Conservation (phyloP, 2,888 invertebrate genomes). For the Sarcophaga subvicina region DNA sequence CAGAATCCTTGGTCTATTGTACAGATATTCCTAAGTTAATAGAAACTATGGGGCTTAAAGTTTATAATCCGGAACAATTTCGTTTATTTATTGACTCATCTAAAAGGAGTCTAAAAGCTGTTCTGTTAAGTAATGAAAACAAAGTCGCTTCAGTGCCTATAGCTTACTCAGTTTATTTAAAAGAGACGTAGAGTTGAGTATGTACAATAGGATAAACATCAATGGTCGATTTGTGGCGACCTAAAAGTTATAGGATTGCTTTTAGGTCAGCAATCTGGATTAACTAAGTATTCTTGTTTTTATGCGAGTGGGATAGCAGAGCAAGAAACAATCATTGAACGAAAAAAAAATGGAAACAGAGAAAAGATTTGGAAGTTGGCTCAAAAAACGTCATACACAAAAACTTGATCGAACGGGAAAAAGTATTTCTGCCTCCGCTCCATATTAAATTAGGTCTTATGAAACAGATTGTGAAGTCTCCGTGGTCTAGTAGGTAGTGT, state of each 20-base stretch:
- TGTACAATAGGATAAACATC: no score
- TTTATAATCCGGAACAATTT: no score
- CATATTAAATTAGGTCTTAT: no score
- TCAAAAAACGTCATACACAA: not conserved
- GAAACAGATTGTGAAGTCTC: no score
- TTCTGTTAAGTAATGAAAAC: no score
- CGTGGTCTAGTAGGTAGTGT: no score
- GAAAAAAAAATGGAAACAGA: not conserved
- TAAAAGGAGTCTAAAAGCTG: no score
- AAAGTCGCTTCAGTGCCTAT: no score
- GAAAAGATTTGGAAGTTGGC: not conserved
- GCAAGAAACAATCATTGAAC: not conserved
- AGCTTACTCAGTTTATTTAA: no score
- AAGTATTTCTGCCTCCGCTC: no score
- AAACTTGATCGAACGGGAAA: not conserved
- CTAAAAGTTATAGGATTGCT: not conserved
- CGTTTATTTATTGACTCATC: no score
- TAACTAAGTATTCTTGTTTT: slow-evolving; percentile 1
- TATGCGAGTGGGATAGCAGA: not conserved
- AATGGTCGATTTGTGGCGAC: not conserved
- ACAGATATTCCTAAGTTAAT: slow-evolving; percentile 26
- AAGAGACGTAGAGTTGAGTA: no score
- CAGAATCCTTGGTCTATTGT: slow-evolving; percentile 14
- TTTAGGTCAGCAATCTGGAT: not conserved
- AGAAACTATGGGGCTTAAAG: not conserved